Conservation (phyloP, 2,113 vertebrate genomes). For the Mesoclemmys tuberculata region DNA sequence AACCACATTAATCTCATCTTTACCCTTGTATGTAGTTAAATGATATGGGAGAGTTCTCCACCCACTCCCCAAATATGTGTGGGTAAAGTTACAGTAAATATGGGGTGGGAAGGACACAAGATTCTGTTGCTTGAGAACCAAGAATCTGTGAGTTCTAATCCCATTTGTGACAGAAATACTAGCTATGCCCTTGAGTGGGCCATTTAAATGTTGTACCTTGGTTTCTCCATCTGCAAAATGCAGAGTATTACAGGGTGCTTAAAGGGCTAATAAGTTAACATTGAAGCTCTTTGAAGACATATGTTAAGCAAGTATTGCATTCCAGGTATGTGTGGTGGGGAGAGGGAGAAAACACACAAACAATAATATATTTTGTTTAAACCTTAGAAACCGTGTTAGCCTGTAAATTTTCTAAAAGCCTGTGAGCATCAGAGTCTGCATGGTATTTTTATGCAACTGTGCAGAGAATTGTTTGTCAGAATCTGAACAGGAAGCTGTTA, state of each 20-base stretch:
- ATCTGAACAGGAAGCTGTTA: not conserved
- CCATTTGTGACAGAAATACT: not conserved
- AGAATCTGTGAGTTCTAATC: not conserved
- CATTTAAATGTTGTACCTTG: not conserved
- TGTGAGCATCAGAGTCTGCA: not conserved
- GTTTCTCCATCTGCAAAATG: not conserved
- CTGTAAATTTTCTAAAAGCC: not conserved
- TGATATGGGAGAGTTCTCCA: not conserved
- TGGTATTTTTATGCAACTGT: not conserved
- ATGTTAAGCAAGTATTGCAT: not conserved
- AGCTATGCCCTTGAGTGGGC: not conserved
- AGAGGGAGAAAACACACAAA: not conserved
- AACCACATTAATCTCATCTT: accelerated
- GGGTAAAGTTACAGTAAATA: not conserved
- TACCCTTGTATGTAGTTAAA: not conserved
- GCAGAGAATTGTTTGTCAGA: not conserved
- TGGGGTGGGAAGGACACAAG: not conserved
- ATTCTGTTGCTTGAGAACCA: not conserved
- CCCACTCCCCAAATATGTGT: not conserved
- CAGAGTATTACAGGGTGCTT: not conserved
- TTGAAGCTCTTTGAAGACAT: not conserved
- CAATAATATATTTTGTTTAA: not conserved
- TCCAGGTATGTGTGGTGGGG: not conserved
- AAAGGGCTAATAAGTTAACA: not conserved
- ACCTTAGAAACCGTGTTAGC: not conserved